These are phyloP conservation scores for Danio choprae DNA, from an alignment of 2,797 vertebrate genomes.

Conservation along the genomic window DNA sequence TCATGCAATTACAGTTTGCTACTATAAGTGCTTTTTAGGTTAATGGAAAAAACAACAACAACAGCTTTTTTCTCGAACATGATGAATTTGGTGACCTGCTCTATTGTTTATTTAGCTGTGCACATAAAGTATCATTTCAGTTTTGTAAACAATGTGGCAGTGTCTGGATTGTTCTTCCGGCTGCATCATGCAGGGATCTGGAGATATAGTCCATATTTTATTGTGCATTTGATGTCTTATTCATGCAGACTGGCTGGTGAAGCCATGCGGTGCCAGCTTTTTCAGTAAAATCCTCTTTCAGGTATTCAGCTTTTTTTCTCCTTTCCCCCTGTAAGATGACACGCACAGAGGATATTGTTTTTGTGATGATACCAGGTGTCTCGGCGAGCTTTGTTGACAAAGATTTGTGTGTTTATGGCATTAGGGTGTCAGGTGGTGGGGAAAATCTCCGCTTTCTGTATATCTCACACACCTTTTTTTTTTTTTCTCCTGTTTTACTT, in stretches of 20 bases:
- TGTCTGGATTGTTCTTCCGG: constrained; percentile 37
- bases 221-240: constrained; percentile 59
- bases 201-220: constrained; percentile 48
- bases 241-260: constrained; percentile 47
- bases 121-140: neutral
- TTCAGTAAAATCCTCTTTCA: constrained; percentile 26
- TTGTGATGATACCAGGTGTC: constrained; percentile 34
- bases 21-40: neutral
- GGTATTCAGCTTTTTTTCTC: constrained; percentile 15
- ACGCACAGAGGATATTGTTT: constrained; percentile 11
- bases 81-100: neutral
- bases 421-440: constrained; percentile 34
- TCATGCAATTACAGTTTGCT: neutral
- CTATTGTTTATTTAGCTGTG: neutral
- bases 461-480: neutral
- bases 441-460: neutral
- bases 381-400: constrained; percentile 38
- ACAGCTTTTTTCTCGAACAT: neutral
- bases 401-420: constrained; percentile 40
- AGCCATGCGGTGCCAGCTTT: constrained; percentile 42
- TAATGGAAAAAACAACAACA: neutral
- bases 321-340: neutral
- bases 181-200: constrained; percentile 12
- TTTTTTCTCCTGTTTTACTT: neutral
- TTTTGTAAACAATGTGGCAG: neutral